phyloP scores from a whole-genome alignment of 2,797 vertebrate species.

The Brotula barbata region DNA sequence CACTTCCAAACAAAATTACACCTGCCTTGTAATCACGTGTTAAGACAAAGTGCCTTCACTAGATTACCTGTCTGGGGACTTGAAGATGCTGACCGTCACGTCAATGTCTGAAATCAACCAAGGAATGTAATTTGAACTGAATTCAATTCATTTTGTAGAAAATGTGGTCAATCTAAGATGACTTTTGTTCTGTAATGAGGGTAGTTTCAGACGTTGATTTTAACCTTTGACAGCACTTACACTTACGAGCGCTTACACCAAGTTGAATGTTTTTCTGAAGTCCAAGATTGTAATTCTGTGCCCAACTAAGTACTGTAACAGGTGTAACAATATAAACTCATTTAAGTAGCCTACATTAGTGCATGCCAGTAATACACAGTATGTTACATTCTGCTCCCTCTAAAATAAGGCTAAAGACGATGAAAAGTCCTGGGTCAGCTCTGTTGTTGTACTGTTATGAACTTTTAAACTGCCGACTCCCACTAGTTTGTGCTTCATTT shows the following conservation, averaged over 20 bases:
- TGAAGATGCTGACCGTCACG: conserved; percentile 44
- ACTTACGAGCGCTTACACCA: conserved; percentile 52
- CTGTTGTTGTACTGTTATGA: conserved; percentile 26
- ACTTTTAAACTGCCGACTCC: conserved; percentile 1
- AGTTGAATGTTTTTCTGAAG: conserved; percentile 51
- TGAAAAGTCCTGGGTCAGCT: conserved; percentile 19
- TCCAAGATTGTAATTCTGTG: conserved; percentile 38
- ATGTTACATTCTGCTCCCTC: conserved; percentile 10
- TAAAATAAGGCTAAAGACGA: conserved; percentile 16
- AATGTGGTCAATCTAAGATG: conserved; percentile 19
- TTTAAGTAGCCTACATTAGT: conserved; percentile 37
- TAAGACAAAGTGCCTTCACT: conserved; percentile 76
- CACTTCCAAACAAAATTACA: conserved; percentile 40
- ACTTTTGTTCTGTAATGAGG: conserved; percentile 3
- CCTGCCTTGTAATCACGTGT: conserved; percentile 63
- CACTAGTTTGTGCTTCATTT: conserved; percentile 33
- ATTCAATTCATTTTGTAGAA: conserved; percentile 21
- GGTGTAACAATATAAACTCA: conserved; percentile 38
- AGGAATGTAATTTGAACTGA: conserved; percentile 55
- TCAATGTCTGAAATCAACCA: conserved; percentile 35
- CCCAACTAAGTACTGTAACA: conserved; percentile 40
- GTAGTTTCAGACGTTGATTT: conserved; percentile 36
- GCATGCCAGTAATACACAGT: conserved; percentile 51
- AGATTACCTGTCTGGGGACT: conserved; percentile 64
- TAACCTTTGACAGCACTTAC: conserved; percentile 58